Base-by-base conservation (phyloP, 2,113 vertebrate species). In the Nycticorax nycticorax region DNA sequence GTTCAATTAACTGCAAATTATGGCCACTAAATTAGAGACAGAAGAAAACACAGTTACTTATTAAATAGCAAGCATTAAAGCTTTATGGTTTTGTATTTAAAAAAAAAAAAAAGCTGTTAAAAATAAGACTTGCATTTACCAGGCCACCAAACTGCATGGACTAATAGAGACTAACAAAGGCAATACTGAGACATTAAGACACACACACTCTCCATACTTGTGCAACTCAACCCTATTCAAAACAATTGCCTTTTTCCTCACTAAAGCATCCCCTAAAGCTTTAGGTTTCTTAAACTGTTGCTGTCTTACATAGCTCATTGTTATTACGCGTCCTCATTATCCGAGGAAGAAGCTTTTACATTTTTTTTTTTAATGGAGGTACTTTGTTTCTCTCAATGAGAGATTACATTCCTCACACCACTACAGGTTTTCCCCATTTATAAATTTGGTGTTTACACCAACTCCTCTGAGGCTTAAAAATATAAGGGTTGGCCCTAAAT, bases 101-200 rank as follows among this genome's bases (percentile, higher is more conserved):
- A 80, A 68, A 79, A 87, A 69, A 72, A 45, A 47, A 14, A 71
- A 96, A 75, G 93, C 88, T 93, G 85, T 96, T 97, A 94, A 98
- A 96, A 97, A 95, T 97, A 97, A 96, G 94, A 93, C 97, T 96
- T 94, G 96, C 94, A 87, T 96, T 96, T 96, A 92, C 93, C 94
- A 97, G 96, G 95, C 75, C 95, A 96, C 88, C 93, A 96, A 97
- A 97, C 68, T 93, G 93, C 95, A 88, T 88, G 78, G 91, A 90
- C 83, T 95, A 87, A 82, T 94, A 94, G 94, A 96, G 73, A 95
- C 93, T 89, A 94, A 96, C 88, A 84, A 84, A 92, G 96, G 97
- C 96, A 97, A 96, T 96, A 97, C 95, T 94, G 95, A 97, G 92
- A 97, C 96, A 89, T 96, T 92, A 97, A 97, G 91, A 95, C 97